Base-by-base conservation (phyloP, 2,113 vertebrate genomes). In the Cyanoramphus novaezelandiae region DNA sequence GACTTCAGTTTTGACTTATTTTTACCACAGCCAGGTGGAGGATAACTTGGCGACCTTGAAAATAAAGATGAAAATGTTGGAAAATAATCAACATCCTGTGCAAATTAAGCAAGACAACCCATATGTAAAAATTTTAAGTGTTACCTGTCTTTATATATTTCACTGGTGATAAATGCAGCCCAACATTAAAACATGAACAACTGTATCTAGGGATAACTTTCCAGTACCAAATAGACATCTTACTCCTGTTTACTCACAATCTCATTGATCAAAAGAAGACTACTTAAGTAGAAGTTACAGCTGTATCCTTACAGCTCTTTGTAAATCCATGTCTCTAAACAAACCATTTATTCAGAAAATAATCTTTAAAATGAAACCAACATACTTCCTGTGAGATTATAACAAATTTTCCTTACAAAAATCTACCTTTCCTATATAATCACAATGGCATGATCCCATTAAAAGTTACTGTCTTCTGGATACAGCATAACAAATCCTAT, bases 31-130 rank as follows among this genome's bases (percentile, higher is more conserved):
- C 99, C 99, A 29, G 99, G 98, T 96, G 99, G 98, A 92, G 98
- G 99, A 95, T 99, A 99, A 97, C 99, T 99, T 79, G 98, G 99
- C 97, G 99, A 99, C 98, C 99, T 99, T 95, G 63, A 84, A 95
- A 92, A 96, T 27, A 86, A 90, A 88, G 63, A 75, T 37, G 57
- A 92, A 20, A 75, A 70, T 85, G 62, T 43, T 87, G 37, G 25
- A 88, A 13, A 89, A 67, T n/a, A 75, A 91, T 55, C 17, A 82
- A 76, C 92, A 67, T 23, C 28, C 18, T 60, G 13, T 28, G 27
- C 6, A 76, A 82, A 84, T 39, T 19, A 68, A 95, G 15, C 17
- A 88, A 68, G 20, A 69, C 18, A 6, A 88, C 6, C 79, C 3
- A 24, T 11, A 90, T 0, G 4, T 24, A 60, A 57, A 63, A 20